These are phyloP conservation scores for Anticlea derivata DNA, from an alignment of 2,888 invertebrate species.

Conservation along the genomic window DNA sequence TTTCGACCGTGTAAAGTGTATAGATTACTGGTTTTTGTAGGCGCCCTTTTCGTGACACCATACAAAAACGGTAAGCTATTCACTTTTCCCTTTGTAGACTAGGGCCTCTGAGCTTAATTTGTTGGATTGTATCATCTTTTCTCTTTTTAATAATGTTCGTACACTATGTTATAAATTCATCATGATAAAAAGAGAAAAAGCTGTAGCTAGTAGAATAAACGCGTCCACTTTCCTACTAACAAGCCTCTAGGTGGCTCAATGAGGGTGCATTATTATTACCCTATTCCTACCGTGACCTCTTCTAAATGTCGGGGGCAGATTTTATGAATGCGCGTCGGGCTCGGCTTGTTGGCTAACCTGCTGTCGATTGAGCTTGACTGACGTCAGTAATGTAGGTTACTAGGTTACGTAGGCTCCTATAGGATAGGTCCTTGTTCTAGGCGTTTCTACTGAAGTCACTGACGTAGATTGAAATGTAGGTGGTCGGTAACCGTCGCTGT, in stretches of 20 bases:
- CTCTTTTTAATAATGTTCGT: no score
- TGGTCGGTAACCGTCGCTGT: neutral
- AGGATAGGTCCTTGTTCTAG: neutral
- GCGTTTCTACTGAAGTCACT: neutral
- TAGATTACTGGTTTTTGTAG: no score
- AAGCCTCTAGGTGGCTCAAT: neutral
- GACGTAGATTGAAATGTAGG: neutral
- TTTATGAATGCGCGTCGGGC: constrained; percentile 5
- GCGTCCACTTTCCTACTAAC: no score
- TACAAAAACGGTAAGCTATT: no score
- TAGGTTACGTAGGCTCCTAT: constrained; percentile 7
- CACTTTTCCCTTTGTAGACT: no score
- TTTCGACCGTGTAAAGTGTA: no score
- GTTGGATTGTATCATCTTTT: no score
- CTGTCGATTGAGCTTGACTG: constrained; percentile 17
- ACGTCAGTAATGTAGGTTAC: constrained; percentile 20
- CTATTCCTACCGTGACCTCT: constrained; percentile 15
- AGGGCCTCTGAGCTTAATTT: no score
- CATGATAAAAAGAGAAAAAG: no score
- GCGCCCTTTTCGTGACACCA: no score
- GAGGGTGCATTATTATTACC: constrained; percentile 17
- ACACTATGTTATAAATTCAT: no score
- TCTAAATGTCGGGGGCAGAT: constrained; percentile 21
- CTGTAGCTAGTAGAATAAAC: no score
- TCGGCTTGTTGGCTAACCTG: neutral